A percentile compares a stretch with the other conserved stretches of the same genome.
phyloP scores from a whole-genome alignment of 2,888 invertebrate genomes.

The Harpagoxenus sublaevis region DNA sequence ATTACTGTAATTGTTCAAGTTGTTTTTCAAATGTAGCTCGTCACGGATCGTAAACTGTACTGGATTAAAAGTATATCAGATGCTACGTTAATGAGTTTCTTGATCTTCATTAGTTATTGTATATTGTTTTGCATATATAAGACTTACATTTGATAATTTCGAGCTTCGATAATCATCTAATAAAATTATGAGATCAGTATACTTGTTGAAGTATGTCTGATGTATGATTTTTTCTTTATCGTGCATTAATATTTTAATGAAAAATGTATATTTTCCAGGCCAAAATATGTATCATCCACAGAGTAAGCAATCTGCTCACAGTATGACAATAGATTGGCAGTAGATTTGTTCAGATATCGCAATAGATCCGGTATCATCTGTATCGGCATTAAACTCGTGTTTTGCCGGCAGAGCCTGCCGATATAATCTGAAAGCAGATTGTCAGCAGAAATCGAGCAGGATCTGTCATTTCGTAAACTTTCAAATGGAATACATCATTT shows the following conservation, averaged over 20 bases:
- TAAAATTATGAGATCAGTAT: background rate
- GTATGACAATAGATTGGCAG: too few relatives aligned
- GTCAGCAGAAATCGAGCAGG: too few relatives aligned
- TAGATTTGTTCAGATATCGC: too few relatives aligned
- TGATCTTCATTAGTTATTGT: background rate
- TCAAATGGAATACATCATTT: too few relatives aligned
- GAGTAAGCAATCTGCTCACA: too few relatives aligned
- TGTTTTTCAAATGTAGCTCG: slow-evolving; percentile 66
- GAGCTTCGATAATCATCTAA: background rate
- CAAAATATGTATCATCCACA: background rate
- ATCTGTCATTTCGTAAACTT: too few relatives aligned
- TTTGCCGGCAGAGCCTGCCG: too few relatives aligned
- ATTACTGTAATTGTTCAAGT: slow-evolving; percentile 62
- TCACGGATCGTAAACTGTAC: slow-evolving; percentile 71
- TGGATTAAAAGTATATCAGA: slow-evolving; percentile 69
- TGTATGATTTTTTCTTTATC: background rate
- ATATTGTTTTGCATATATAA: background rate
- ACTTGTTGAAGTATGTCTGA: background rate
- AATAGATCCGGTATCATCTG: too few relatives aligned
- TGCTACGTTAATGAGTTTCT: slow-evolving; percentile 49
- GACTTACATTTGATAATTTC: background rate
- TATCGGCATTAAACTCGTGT: too few relatives aligned
- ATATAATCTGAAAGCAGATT: too few relatives aligned
- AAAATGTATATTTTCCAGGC: background rate
- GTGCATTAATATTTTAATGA: background rate